Evolutionary conservation across 2,113 vertebrate species (phyloP).

Genomic region (Neopipo cinnamomea): DNA sequence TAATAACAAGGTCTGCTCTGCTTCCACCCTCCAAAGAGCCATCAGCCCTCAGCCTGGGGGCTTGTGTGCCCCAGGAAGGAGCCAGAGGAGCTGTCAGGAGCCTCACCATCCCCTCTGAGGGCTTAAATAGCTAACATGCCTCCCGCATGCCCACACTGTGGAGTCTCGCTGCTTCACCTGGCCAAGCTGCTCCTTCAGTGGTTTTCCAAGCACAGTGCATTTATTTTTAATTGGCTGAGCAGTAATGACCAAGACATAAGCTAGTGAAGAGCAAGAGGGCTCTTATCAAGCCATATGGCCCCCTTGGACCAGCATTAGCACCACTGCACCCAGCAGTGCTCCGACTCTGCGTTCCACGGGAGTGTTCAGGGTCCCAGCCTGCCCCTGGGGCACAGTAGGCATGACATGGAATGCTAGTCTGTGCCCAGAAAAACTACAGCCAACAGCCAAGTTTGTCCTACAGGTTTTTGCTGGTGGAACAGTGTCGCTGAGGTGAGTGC

Average conservation of each 20-base stretch:
- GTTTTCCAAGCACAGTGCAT: not conserved
- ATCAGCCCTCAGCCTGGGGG: not conserved
- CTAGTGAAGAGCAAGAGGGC: not conserved
- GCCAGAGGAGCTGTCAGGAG: not conserved
- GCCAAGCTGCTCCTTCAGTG: not conserved
- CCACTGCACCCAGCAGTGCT: not conserved
- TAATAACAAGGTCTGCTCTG: not conserved
- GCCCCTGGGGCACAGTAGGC: not conserved
- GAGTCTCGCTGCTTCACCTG: rapidly evolving
- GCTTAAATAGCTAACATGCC: not conserved
- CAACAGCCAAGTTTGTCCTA: not conserved
- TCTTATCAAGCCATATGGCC: not conserved
- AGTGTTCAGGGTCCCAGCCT: not conserved
- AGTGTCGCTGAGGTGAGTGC: not conserved
- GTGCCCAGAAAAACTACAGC: not conserved
- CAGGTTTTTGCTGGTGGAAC: not conserved
- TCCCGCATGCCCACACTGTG: rapidly evolving
- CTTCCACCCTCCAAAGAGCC: not conserved
- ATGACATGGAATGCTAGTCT: not conserved
- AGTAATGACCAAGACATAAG: not conserved
- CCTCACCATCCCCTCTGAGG: not conserved
- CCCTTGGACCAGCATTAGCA: not conserved
- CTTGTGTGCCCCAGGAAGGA: not conserved
- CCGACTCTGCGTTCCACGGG: rapidly evolving
- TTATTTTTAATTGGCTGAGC: not conserved